Evolutionary conservation across 2,113 vertebrate species (phyloP), one percentile per base, ranked within the genome.

Genomic region (Antennarius striatus): DNA sequence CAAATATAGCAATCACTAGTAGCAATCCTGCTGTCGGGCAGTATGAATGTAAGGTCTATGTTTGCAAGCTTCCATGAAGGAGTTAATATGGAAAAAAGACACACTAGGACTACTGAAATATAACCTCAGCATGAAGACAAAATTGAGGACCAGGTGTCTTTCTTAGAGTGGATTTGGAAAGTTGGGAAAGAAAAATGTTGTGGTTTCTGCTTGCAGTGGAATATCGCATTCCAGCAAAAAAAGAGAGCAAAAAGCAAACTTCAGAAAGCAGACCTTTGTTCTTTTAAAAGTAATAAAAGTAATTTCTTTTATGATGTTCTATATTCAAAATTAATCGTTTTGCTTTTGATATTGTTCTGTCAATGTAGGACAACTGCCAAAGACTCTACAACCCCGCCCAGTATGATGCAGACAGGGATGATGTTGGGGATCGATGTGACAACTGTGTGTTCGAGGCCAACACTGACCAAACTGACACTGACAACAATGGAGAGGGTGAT

Each of bases 361-460:
- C 40, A 84, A 51, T 75, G 84, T 85, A 99, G 98, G 98, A 99
- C 90, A 99, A 99, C 85, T 99, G 98, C 79, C 95, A 93, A 3
- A 96, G 94, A 89, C 88, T 95, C 70, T 99, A 96, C 91, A 99
- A 99, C 84, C 96, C 98, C 32, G 92, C 94, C 52, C 98, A 99
- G 79, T 96, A 96, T 36, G 98, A 99, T 71, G 94, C 96, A 0
- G 98, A 99, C 87, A 92, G 94, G 65, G 98, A 99, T 82, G 96
- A 98, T 0, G 90, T 99, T 76, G 98, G 98, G 43, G 97, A 99
- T 77, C 86, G 92, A 57, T 99, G 98, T 85, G 98, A 99, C 88
- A 99, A 99, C 91, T 99, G 98, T 68, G 93, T 96, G 32, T 96
- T 95, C 71, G 95, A 96, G 89, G 94, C 95, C 80, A 99, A 99